A percentile compares a stretch with the other conserved stretches of the same genome.
These are phyloP conservation scores for Pomatorhinus ruficollis DNA, from an alignment of 2,113 vertebrate species.

Conservation along the genomic window DNA sequence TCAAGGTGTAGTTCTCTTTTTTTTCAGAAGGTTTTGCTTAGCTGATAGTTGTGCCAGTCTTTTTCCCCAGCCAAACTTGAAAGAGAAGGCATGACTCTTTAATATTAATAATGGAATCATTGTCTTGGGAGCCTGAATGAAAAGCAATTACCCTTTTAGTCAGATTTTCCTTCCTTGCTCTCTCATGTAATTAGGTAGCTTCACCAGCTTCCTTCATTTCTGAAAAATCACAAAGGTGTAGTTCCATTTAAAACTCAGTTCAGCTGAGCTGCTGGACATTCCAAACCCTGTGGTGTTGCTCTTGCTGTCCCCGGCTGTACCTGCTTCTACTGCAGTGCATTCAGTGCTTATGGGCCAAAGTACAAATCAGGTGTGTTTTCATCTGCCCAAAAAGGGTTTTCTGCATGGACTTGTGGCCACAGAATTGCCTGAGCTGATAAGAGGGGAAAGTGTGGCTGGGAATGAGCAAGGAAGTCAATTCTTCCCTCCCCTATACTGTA, in stretches of 20 bases:
- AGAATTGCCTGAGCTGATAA: neutral
- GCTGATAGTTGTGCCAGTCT: neutral
- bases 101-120: neutral
- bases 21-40: neutral
- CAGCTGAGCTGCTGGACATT: neutral
- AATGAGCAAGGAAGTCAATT: neutral
- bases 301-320: neutral
- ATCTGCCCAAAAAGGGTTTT: neutral
- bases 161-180: slow-evolving; percentile 11
- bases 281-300: neutral
- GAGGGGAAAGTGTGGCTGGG: neutral
- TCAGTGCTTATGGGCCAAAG: neutral
- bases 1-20: neutral
- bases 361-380: neutral
- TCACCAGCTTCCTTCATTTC: neutral
- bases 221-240: neutral
- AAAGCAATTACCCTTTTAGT: slow-evolving; percentile 23
- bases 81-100: neutral
- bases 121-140: slow-evolving; percentile 1
- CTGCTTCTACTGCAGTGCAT: neutral
- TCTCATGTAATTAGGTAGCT: neutral
- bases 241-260: neutral
- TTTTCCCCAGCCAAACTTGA: neutral
- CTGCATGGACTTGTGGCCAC: neutral
- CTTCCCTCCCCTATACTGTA: neutral